phyloP scores from a whole-genome alignment of 2,797 vertebrate species.

The Lepilemur septentrionalis region DNA sequence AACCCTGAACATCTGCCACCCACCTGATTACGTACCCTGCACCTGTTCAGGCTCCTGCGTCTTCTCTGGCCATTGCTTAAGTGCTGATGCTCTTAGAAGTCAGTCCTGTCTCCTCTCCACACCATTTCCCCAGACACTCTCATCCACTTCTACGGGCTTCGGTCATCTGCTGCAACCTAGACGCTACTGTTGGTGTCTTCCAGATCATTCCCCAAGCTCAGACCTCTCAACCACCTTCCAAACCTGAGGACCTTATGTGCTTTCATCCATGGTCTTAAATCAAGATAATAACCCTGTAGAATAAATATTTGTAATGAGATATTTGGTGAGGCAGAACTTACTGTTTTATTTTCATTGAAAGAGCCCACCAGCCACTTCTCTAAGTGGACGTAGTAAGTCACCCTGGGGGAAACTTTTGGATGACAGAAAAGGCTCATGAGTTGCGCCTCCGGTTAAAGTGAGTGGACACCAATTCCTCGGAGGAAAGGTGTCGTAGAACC shows the following conservation, averaged over 20 bases:
- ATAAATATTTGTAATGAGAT: not conserved
- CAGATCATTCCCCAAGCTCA: too few relatives aligned
- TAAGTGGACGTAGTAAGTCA: not conserved
- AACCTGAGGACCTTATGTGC: not conserved
- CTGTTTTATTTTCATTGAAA: not conserved
- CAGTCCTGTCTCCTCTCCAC: too few relatives aligned
- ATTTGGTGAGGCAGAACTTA: not conserved
- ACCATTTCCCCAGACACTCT: not conserved
- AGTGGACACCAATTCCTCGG: not conserved
- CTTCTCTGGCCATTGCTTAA: not conserved
- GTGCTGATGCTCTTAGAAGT: too few relatives aligned
- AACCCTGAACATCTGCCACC: not conserved
- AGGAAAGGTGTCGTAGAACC: not conserved
- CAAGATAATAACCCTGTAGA: fast-evolving
- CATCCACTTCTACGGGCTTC: fast-evolving
- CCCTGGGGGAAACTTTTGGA: not conserved
- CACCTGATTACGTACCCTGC: not conserved
- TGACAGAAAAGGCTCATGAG: not conserved
- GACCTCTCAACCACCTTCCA: not conserved
- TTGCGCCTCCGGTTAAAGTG: not conserved
- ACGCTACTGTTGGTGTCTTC: not conserved
- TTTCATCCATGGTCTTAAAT: not conserved
- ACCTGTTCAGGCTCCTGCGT: not conserved
- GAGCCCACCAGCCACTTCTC: not conserved
- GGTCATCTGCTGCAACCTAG: not conserved